Base-by-base conservation (phyloP, 37 sponge, comb jelly and placozoan species). In the Cladorhizidae sp. region DNA sequence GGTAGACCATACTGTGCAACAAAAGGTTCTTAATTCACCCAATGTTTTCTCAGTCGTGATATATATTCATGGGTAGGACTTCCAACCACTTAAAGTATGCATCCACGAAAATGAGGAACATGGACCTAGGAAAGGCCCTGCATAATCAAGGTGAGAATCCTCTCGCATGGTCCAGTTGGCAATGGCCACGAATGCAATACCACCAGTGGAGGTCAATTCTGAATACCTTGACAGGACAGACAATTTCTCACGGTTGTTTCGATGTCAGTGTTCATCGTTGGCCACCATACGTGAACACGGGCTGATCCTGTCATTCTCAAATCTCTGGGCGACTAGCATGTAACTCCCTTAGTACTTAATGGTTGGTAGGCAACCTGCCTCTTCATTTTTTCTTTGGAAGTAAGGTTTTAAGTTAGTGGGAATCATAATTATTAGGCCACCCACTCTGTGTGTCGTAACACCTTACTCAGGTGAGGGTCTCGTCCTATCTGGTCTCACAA, bases 1-100 rank as follows among this genome's bases (percentile, higher is more conserved):
- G 72, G 72, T 72, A 72, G 36, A 36, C 72, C 72, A 72, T 45
- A 72, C 26, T 40, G 22, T 18, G 72, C 42, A 40, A 72, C n/a
- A 45, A 14, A 72, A n/a, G 6, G 29, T 12, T n/a, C 50, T 3
- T 17, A 72, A 26, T 3, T 1, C 26, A 26, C 25, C 17, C 43
- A 72, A 14, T n/a, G 70, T 72, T 18, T 72, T 43, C 26, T 26
- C 36, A 26, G 50, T 18, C 21, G 50, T 72, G 23, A 50, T 72
- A 42, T 18, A 45, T 43, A 17, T 21, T 22, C 49, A 72, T 43
- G 2, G 21, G 2, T 18, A n/a, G 11, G 20, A 43, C 49, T 40
- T 72, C 72, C 31, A 42, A 26, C 72, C 50, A 42, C 36, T 72
- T 72, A 2, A 50, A 72, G 22, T 72, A 36, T 2, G 72, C 72